phyloP scores from a whole-genome alignment of 2,113 vertebrate genomes.

The Odocoileus virginianus region DNA sequence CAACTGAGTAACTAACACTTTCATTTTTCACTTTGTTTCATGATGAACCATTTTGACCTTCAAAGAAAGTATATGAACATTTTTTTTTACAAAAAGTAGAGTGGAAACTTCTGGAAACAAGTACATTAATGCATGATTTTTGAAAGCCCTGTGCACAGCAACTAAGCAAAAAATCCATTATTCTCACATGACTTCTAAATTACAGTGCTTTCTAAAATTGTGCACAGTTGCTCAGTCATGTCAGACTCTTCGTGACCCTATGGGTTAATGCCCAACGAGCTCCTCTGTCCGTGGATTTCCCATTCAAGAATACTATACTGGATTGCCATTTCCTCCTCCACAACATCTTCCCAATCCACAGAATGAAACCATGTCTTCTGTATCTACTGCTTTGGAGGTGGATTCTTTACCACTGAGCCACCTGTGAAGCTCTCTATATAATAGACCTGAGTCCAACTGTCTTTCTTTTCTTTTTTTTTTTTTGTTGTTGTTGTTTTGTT shows the following conservation, averaged over 20 bases:
- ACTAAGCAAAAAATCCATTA: not conserved
- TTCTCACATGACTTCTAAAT: not conserved
- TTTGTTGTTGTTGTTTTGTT: no score
- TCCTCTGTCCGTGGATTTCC: not conserved
- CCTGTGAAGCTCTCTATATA: not conserved
- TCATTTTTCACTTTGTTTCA: not conserved
- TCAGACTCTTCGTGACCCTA: not conserved
- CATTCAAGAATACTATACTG: not conserved
- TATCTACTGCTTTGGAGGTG: not conserved
- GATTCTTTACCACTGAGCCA: not conserved
- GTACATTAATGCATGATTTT: not conserved
- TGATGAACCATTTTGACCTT: not conserved
- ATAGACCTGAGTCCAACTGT: not conserved
- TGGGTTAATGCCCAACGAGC: not conserved
- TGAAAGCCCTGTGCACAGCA: not conserved
- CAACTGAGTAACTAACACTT: not conserved
- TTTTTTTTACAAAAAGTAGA: not conserved
- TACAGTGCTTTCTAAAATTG: not conserved
- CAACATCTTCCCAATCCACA: not conserved
- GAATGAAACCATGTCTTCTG: not conserved
- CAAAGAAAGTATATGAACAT: not conserved
- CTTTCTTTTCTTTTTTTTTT: not conserved
- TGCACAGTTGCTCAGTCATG: not conserved
- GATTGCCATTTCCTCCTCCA: not conserved
- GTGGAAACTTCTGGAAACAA: not conserved